Conservation (phyloP, 1,140 invertebrate genomes). For the Sesamia nonagrioides region DNA sequence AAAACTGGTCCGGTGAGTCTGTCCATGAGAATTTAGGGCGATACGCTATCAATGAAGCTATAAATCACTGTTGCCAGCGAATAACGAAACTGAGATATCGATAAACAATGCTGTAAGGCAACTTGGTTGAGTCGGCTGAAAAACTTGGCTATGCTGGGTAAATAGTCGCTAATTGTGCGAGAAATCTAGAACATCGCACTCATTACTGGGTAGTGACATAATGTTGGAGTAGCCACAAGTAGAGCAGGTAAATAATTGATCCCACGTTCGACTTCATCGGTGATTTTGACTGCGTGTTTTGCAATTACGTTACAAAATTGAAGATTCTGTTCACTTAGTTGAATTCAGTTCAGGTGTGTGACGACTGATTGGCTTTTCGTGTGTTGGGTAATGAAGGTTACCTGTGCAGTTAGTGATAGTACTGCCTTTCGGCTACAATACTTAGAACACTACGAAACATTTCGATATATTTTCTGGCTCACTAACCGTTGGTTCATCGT, state of each 20-base stretch:
- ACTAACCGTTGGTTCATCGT: conserved; percentile 28
- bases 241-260: conserved; percentile 77
- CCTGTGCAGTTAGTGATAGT: conserved; percentile 44
- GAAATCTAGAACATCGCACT: conserved; percentile 62
- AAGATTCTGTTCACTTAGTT: conserved; percentile 56
- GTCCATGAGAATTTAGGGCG: conserved; percentile 55
- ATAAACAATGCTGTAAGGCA: conserved; percentile 40
- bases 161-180: conserved; percentile 58
- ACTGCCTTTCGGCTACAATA: conserved; percentile 37
- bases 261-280: conserved; percentile 77
- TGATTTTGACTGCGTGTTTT: conserved; percentile 49
- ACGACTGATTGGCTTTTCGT: conserved; percentile 51
- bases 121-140: conserved; percentile 34
- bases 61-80: conserved; percentile 53
- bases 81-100: conserved; percentile 45
- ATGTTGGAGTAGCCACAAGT: conserved; percentile 61
- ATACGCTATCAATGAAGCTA: conserved; percentile 62
- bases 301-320: conserved; percentile 55
- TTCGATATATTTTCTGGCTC: conserved; percentile 18
- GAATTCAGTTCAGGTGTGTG: conserved; percentile 50
- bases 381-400: conserved; percentile 51
- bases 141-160: conserved; percentile 51
- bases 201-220: conserved; percentile 62
- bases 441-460: conserved; percentile 10
- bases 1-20: conserved; percentile 62